These are phyloP conservation scores for Brachionus paranguensis DNA, from an alignment of 1,140 invertebrate species.

Conservation along the genomic window DNA sequence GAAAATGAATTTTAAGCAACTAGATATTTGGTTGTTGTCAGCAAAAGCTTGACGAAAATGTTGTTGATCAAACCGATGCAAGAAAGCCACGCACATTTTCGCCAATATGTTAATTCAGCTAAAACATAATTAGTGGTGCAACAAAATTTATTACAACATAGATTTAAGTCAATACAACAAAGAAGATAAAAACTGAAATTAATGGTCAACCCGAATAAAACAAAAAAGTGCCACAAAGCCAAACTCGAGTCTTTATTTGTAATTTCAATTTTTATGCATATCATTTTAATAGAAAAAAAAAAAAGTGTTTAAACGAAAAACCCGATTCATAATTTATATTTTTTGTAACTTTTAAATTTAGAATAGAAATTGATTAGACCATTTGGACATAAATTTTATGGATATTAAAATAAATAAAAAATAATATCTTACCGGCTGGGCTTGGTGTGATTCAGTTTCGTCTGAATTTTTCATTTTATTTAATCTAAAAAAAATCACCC, in stretches of 20 bases:
- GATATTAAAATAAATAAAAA: neutral
- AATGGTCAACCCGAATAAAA: neutral
- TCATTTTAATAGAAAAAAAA: neutral
- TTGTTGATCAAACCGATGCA: neutral
- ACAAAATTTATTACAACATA: neutral
- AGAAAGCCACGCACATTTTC: neutral
- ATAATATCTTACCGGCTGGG: neutral
- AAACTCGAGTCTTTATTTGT: neutral
- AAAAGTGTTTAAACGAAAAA: neutral
- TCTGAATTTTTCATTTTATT: neutral
- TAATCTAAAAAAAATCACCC: neutral
- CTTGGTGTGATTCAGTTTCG: neutral
- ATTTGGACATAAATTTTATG: neutral
- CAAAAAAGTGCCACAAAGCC: too few relatives aligned
- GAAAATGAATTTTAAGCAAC: neutral
- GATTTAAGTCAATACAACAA: neutral
- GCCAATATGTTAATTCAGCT: neutral
- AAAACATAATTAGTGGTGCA: neutral
- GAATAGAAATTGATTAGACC: conserved; percentile 6
- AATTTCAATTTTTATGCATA: neutral
- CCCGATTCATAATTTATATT: neutral
- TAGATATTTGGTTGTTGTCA: neutral
- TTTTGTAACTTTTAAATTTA: conserved; percentile 22
- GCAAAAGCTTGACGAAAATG: neutral
- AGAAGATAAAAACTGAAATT: neutral